A percentile compares a stretch with the other conserved stretches of the same genome.
phyloP scores from a whole-genome alignment of 2,888 invertebrate species.

The Sinohyriopsis cumingii region DNA sequence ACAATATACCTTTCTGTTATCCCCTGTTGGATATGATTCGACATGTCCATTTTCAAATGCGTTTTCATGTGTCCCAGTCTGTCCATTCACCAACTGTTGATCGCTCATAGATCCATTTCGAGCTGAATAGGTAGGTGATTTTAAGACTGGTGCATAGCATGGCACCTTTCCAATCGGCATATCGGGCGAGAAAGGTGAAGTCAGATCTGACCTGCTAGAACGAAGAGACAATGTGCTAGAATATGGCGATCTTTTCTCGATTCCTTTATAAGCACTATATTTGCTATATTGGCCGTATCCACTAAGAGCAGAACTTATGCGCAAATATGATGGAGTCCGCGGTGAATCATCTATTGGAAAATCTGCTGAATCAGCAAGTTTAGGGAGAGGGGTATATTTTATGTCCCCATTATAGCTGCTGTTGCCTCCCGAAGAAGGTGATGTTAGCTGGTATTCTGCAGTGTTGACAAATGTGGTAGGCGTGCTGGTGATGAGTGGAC shows the following conservation, averaged over 20 bases:
- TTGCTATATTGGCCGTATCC: conserved; percentile 64
- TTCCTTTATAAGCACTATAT: conserved; percentile 59
- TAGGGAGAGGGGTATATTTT: conserved; percentile 38
- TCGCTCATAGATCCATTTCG: too few species aligned
- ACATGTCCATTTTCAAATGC: too few species aligned
- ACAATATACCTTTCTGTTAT: too few species aligned
- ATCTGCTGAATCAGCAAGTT: conserved; percentile 41
- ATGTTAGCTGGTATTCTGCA: neutral
- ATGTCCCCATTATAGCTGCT: conserved; percentile 10
- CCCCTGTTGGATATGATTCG: too few species aligned
- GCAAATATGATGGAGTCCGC: conserved; percentile 64
- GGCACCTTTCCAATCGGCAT: conserved; percentile 53
- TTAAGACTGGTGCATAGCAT: neutral
- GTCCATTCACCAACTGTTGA: too few species aligned
- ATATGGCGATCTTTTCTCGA: conserved; percentile 59
- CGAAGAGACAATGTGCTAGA: conserved; percentile 60
- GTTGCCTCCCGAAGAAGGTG: too few species aligned
- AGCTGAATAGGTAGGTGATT: too few species aligned
- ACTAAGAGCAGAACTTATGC: conserved; percentile 66
- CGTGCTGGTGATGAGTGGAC: conserved; percentile 11
- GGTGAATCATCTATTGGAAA: conserved; percentile 44
- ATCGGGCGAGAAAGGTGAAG: conserved; percentile 41
- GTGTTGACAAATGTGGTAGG: conserved; percentile 7
- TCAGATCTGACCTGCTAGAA: conserved; percentile 40
- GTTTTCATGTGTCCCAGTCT: too few species aligned